Percentiles rank a stretch among this genome's conserved stretches.
Conservation (phyloP, 2,888 invertebrate genomes). For the Drosophila melanocephala region DNA sequence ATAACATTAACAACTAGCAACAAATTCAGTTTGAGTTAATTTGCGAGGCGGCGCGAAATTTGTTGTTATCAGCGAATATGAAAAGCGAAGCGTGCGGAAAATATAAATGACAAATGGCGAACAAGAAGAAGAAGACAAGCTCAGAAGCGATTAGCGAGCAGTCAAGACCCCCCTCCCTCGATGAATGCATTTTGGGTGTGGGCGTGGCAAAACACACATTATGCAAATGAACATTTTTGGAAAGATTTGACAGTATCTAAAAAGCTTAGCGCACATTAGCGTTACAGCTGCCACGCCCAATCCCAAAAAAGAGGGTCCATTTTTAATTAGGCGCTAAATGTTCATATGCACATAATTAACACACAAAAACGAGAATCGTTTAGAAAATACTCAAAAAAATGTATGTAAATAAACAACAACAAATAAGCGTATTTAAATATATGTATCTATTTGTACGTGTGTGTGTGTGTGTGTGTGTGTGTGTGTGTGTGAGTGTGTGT, state of each 20-base stretch:
- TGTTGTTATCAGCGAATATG: conserved; percentile 49
- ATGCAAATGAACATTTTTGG: conserved; percentile 50
- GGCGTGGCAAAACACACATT: conserved; percentile 34
- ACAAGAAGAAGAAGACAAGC: not conserved
- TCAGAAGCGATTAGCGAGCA: conserved; percentile 17
- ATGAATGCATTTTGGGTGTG: conserved; percentile 3
- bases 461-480: conserved; percentile 13
- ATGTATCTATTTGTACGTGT: conserved; percentile 13
- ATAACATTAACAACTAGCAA: conserved; percentile 10
- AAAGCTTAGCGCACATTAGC: conserved; percentile 51
- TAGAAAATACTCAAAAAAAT: conserved; percentile 28
- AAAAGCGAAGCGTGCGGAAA: conserved; percentile 44
- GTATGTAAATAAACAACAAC: conserved; percentile 25
- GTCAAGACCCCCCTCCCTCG: not conserved
- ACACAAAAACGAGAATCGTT: conserved; percentile 28
- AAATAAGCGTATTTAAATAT: conserved; percentile 1
- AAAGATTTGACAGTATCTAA: conserved; percentile 34
- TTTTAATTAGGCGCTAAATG: conserved; percentile 68
- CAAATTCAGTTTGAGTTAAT: conserved; percentile 37
- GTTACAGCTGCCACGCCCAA: conserved; percentile 37
- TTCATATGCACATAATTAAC: conserved; percentile 51
- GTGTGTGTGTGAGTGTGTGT: conserved; percentile 16
- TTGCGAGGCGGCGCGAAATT: conserved; percentile 45
- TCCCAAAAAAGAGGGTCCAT: conserved; percentile 11
- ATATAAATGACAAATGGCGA: conserved; percentile 48